Evolutionary conservation across 1,140 invertebrate genomes (phyloP), one percentile per base, ranked within the genome.

Genomic region (Mycetomoellerius zeteki): DNA sequence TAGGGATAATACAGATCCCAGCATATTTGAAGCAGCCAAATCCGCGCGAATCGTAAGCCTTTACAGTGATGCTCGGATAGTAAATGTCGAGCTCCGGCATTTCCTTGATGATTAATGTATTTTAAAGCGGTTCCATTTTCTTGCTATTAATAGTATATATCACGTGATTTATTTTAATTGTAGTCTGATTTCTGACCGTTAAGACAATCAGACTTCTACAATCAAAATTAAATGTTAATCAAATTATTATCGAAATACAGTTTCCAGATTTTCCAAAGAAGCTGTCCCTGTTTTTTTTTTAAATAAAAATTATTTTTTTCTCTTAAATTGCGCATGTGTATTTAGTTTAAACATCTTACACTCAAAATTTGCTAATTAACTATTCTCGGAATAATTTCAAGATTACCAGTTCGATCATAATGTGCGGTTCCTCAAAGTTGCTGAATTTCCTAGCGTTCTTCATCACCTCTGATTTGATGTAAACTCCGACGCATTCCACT

Each of bases 1-100:
- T 93, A 4, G 95, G 94, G 19, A 95, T 80, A 54, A 96, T 92
- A 87, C 96, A 96, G 16, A 96, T 94, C 8, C 96, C 97, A 12
- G 94, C 93, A 84, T 96, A 96, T 27, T 96, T 93, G 76, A 96
- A 96, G 80, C 96, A 95, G 24, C 96, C 96, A 86, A 97, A 96
- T 77, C 95, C 96, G 76, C 96, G 94, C n/a, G 95, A 96, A 86
- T 97, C 96, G 85, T 95, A 97, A n/a, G 96, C 93, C 91, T 95
- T 96, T 76, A 97, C 95, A 8, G 92, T 95, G 16, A 97, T 91
- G 27, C 96, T 94, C 43, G 96, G 96, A 64, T 95, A 95, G 78
- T 96, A 96, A 47, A 95, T 92, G 60, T 95, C 93, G 12, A 94
- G 90, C 33, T 93, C 84, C 84, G 94, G 88, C 92, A 96, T 85